Percentiles rank a stretch among this genome's conserved stretches.
These are phyloP conservation scores for Dromius quadrimaculatus DNA, from an alignment of 2,888 invertebrate genomes.

Conservation along the genomic window DNA sequence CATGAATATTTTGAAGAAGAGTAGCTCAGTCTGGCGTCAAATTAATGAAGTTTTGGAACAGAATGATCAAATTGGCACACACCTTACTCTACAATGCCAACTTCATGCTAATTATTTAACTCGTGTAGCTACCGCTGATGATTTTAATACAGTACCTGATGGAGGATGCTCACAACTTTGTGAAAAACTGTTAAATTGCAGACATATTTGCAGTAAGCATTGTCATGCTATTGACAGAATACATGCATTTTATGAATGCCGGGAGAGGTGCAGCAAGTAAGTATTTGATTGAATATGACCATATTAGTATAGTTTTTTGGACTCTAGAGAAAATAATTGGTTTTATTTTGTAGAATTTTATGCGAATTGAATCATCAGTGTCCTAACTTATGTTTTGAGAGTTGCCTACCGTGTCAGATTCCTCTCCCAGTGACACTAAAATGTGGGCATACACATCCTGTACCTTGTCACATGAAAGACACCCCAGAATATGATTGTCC, in stretches of 20 bases:
- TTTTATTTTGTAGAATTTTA: no score
- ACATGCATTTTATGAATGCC: conserved; percentile 69
- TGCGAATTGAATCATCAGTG: no score
- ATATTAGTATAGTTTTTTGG: neutral
- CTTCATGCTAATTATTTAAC: conserved; percentile 67
- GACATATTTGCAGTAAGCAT: conserved; percentile 72
- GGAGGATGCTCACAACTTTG: conserved; percentile 75
- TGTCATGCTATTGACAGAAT: conserved; percentile 73
- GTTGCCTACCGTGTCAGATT: conserved; percentile 67
- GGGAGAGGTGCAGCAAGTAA: conserved; percentile 68
- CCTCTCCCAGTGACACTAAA: no score
- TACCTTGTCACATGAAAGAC: no score
- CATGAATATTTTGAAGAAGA: no score
- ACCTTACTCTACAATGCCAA: conserved; percentile 69
- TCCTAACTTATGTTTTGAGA: conserved; percentile 66
- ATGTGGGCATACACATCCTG: no score
- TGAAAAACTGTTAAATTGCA: conserved; percentile 68
- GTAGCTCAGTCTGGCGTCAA: conserved; percentile 71
- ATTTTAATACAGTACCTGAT: conserved; percentile 69
- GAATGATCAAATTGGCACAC: conserved; percentile 69
- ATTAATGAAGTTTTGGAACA: conserved; percentile 67
- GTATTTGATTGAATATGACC: no score
- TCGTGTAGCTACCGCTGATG: conserved; percentile 62
- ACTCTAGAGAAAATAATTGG: neutral
- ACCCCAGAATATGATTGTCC: conserved; percentile 66